Evolutionary conservation across 1,140 invertebrate species (phyloP).

Genomic region (Listronotus bonariensis): DNA sequence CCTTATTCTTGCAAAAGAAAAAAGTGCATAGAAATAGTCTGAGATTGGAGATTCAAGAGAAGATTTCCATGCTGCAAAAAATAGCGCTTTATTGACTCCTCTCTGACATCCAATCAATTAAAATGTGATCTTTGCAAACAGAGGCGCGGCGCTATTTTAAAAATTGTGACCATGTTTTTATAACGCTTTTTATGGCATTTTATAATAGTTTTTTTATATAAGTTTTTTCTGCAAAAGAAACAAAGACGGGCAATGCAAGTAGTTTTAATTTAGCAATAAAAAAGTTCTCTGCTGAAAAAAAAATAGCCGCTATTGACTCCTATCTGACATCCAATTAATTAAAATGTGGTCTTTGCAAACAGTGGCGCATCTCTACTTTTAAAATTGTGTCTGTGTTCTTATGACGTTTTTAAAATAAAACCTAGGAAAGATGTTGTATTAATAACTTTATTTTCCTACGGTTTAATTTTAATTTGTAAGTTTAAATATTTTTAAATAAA

Average conservation of each 20-base stretch:
- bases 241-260: slow-evolving; percentile 2
- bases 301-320: slow-evolving; percentile 24
- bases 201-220: too few relatives aligned
- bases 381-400: too few relatives aligned
- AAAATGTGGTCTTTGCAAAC: slow-evolving; percentile 19
- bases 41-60: slow-evolving; percentile 22
- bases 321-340: slow-evolving; percentile 29
- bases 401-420: too few relatives aligned
- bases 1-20: too few relatives aligned
- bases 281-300: not conserved
- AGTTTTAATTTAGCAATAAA: slow-evolving; percentile 19
- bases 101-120: slow-evolving; percentile 28
- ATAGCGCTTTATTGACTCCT: slow-evolving; percentile 22
- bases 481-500: too few relatives aligned
- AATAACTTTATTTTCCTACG: too few relatives aligned
- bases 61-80: slow-evolving; percentile 1
- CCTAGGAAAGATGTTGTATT: too few relatives aligned
- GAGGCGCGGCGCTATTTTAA: slow-evolving; percentile 9
- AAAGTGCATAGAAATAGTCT: too few relatives aligned
- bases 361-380: slow-evolving; percentile 1
- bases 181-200: too few relatives aligned
- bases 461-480: too few relatives aligned
- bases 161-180: too few relatives aligned
- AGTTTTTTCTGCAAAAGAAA: not conserved
- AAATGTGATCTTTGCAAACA: slow-evolving; percentile 17